phyloP scores from a whole-genome alignment of 2,797 vertebrate genomes.

The Austrolebias charrua region DNA sequence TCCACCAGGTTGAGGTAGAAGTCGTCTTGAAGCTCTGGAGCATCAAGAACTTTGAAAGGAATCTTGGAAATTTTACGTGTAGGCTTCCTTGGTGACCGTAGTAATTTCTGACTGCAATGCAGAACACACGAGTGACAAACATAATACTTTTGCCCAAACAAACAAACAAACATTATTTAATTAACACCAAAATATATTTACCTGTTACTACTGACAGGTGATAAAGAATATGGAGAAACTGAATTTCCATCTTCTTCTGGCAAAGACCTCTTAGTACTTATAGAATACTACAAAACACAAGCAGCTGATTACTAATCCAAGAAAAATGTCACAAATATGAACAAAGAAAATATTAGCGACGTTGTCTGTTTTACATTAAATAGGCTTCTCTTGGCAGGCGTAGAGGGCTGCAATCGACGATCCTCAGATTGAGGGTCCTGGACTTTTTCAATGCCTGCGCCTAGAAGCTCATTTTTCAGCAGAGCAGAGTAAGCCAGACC shows the following conservation, averaged over 20 bases:
- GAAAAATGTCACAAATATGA: neutral
- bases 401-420: constrained; percentile 91
- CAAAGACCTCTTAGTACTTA: constrained; percentile 91
- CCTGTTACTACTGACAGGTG: constrained; percentile 99
- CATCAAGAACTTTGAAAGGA: constrained; percentile 97
- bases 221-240: constrained; percentile 95
- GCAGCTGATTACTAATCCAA: neutral
- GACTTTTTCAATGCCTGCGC: constrained; percentile 96
- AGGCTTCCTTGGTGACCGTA: constrained; percentile 95
- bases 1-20: constrained; percentile 99
- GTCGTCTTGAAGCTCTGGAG: constrained; percentile 96
- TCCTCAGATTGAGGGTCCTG: constrained; percentile 98
- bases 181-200: constrained; percentile 43
- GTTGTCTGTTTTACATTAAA: constrained; percentile 84
- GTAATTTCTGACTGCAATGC: constrained; percentile 87
- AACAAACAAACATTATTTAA: neutral
- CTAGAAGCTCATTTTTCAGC: constrained; percentile 95
- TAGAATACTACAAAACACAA: constrained; percentile 86
- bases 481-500: constrained; percentile 95
- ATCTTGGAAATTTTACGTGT: constrained; percentile 99
- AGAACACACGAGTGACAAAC: neutral
- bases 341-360: neutral
- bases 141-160: neutral
- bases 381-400: constrained; percentile 92
- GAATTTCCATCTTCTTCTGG: constrained; percentile 93